phyloP scores from a whole-genome alignment of 2,797 vertebrate species.

The Pipistrellus kuhlii region DNA sequence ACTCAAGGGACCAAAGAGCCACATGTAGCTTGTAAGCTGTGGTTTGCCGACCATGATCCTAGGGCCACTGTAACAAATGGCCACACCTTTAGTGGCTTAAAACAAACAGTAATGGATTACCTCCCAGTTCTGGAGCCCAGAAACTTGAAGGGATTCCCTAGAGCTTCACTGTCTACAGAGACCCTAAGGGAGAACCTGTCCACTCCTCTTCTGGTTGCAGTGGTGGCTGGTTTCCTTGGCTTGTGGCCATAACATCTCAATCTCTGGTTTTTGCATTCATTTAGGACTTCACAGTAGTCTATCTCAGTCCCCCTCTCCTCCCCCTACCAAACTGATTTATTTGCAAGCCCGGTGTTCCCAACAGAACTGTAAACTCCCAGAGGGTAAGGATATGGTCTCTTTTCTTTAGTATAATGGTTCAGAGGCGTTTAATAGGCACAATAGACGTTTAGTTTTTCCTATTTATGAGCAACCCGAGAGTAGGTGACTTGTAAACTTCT shows the following conservation, averaged over 20 bases:
- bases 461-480: background rate
- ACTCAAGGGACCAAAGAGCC: too few species aligned
- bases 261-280: background rate
- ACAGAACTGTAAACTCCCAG: background rate
- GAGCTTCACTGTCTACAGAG: too few species aligned
- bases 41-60: background rate
- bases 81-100: background rate
- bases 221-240: background rate
- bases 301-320: background rate
- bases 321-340: background rate
- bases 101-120: background rate
- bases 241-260: background rate
- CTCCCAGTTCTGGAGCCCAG: background rate
- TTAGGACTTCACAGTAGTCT: background rate
- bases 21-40: too few species aligned
- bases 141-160: background rate
- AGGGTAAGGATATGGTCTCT: background rate
- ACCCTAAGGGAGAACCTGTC: background rate
- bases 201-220: background rate
- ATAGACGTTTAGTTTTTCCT: slow-evolving; percentile 17
- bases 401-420: slow-evolving; percentile 5
- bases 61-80: background rate
- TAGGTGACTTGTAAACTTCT: slow-evolving; percentile 26
- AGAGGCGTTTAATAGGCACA: background rate
- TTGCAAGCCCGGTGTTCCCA: background rate